These are phyloP conservation scores for Argyra leucocephala DNA, from an alignment of 2,888 invertebrate genomes.

Conservation along the genomic window DNA sequence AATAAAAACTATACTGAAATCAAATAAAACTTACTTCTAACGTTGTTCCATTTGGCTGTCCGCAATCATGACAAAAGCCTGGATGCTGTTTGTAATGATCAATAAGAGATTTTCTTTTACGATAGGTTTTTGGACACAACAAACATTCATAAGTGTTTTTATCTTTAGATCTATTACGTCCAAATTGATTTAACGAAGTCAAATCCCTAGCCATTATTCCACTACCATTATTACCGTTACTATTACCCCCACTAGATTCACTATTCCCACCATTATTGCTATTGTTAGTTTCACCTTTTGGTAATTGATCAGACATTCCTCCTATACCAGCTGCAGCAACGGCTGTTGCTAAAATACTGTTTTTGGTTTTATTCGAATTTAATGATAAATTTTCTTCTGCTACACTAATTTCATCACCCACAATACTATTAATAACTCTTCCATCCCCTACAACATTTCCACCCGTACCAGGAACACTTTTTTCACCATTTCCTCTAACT, in stretches of 20 bases:
- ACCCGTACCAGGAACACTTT: slow-evolving; percentile 28
- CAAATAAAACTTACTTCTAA: slow-evolving; percentile 33
- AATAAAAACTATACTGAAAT: not conserved
- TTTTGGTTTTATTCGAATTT: slow-evolving; percentile 16
- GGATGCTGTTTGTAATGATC: slow-evolving; percentile 43
- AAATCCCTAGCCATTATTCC: slow-evolving; percentile 19
- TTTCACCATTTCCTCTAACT: not conserved
- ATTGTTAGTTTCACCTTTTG: slow-evolving; percentile 15
- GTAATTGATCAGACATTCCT: slow-evolving; percentile 10
- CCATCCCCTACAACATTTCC: slow-evolving; percentile 32
- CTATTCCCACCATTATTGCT: slow-evolving; percentile 22
- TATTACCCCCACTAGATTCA: slow-evolving; percentile 22
- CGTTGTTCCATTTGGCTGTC: slow-evolving; percentile 39
- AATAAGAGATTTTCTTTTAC: slow-evolving; percentile 40
- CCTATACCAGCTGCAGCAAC: slow-evolving; percentile 22
- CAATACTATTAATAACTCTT: slow-evolving; percentile 22
- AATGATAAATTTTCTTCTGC: slow-evolving; percentile 17
- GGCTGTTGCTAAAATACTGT: slow-evolving; percentile 26
- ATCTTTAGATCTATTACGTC: slow-evolving; percentile 12
- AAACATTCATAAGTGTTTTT: slow-evolving; percentile 40
- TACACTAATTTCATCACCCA: slow-evolving; percentile 25
- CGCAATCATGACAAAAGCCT: slow-evolving; percentile 42
- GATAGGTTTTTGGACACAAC: slow-evolving; percentile 40
- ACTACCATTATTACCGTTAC: slow-evolving; percentile 16
- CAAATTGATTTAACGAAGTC: slow-evolving; percentile 14